Evolutionary conservation across 23 tunicate species (phyloP), one percentile per base, ranked within the genome.

Genomic region (Trididemnum clinides): DNA sequence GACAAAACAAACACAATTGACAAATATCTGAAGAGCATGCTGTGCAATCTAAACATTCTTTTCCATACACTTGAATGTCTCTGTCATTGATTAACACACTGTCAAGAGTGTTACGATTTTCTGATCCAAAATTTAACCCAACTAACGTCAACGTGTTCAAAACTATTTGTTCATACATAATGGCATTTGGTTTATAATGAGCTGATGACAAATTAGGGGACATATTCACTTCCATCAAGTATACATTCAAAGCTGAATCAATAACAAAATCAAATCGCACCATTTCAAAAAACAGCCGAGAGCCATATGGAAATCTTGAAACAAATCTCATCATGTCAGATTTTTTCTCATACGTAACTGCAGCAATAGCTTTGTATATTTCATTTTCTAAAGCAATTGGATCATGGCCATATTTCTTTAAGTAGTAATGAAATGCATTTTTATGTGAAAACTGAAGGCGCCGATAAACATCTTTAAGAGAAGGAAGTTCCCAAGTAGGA

Each of bases 181-280:
- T 57, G 15, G 87, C 92, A 71, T 95, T 95, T 1, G 75, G 89
- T 27, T 88, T 28, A 71, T 86, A 91, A 59, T 91, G 91, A 27
- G 88, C 91, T 51, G 96, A 91, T 1, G 99, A 95, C 34, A 95
- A 72, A 82, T 95, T 95, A 27, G 99, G 99, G 5, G 99, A 95
- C 99, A 95, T 95, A 84, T 95, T 95, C 0, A 95, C 99, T 44
- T 95, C 99, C 91, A 95, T 86, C 33, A 89, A 70, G 70, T 82
- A 95, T 22, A 95, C 84, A 58, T 95, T 90, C 33, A 87, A 49
- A 7, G 83, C 37, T 18, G 86, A 69, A 54, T 90, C 99, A 25
- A 95, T 50, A 25, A 95, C 99, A 87, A 95, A 95, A 59, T 95
- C 99, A 90, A 95, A 90, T 28, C 99, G 86, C 20, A 95, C 95